A percentile compares a stretch with the other conserved stretches of the same genome.
Conservation (phyloP, 2,113 vertebrate species). For the Pseudolaguvia tuberculata region DNA sequence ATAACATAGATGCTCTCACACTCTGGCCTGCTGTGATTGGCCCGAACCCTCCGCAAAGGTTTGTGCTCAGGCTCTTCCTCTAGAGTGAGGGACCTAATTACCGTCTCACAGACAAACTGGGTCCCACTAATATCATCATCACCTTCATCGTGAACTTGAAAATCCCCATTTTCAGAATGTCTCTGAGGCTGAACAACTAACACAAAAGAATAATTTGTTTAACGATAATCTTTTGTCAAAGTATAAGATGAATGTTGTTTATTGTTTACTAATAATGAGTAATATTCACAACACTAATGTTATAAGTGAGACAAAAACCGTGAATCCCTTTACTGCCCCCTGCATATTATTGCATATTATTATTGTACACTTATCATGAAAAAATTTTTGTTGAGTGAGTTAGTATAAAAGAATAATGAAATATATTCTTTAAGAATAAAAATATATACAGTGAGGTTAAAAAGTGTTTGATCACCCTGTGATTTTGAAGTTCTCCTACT, state of each 20-base stretch:
- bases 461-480: too few species aligned
- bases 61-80: slow-evolving; percentile 91
- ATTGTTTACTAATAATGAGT: neutral
- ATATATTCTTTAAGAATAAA: too few species aligned
- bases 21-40: slow-evolving; percentile 60
- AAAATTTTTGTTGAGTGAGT: too few species aligned
- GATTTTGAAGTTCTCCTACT: too few species aligned
- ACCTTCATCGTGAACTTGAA: slow-evolving; percentile 69
- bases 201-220: slow-evolving; percentile 3
- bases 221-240: neutral
- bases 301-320: too few species aligned
- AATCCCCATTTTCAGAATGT: slow-evolving; percentile 58
- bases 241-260: neutral
- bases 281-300: too few species aligned
- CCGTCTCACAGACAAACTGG: slow-evolving; percentile 97
- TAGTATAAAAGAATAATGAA: too few species aligned
- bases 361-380: too few species aligned
- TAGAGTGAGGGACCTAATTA: slow-evolving; percentile 90
- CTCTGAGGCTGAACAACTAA: slow-evolving; percentile 53
- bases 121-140: slow-evolving; percentile 96
- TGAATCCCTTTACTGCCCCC: too few species aligned
- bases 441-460: too few species aligned
- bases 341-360: too few species aligned
- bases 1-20: slow-evolving; percentile 42
- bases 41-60: slow-evolving; percentile 69